A percentile compares a stretch with the other conserved stretches of the same genome.
phyloP scores from a whole-genome alignment of 2,113 vertebrate species.

The Geothlypis trichas region DNA sequence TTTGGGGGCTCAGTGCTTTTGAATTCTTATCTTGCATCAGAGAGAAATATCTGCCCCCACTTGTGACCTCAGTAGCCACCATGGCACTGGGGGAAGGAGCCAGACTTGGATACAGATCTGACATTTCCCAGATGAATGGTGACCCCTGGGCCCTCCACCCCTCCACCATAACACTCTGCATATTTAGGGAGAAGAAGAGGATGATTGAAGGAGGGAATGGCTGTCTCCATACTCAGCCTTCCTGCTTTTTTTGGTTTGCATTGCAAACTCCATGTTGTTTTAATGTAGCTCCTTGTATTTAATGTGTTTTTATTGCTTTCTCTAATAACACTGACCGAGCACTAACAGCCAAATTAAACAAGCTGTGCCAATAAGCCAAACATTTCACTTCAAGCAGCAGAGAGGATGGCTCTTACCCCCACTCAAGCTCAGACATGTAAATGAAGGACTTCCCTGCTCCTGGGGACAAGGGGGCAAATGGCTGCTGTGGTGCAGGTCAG shows the following conservation, averaged over 20 bases:
- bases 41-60: neutral
- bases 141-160: neutral
- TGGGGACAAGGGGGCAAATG: neutral
- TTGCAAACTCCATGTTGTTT: conserved; percentile 6
- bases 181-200: neutral
- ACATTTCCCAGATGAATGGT: neutral
- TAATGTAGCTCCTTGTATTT: conserved; percentile 45
- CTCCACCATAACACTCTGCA: neutral
- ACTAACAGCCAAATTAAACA: conserved; percentile 59
- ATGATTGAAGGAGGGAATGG: neutral
- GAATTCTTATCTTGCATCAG: neutral
- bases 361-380: conserved; percentile 39
- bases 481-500: neutral
- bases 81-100: neutral
- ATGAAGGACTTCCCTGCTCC: neutral
- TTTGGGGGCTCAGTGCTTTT: neutral
- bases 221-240: neutral
- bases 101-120: neutral
- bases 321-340: conserved; percentile 21
- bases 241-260: neutral
- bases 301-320: conserved; percentile 47
- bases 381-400: conserved; percentile 4
- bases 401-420: neutral
- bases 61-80: neutral
- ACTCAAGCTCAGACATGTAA: neutral